Evolutionary conservation across 1,140 invertebrate species (phyloP).

Genomic region (Lepidostoma basale): DNA sequence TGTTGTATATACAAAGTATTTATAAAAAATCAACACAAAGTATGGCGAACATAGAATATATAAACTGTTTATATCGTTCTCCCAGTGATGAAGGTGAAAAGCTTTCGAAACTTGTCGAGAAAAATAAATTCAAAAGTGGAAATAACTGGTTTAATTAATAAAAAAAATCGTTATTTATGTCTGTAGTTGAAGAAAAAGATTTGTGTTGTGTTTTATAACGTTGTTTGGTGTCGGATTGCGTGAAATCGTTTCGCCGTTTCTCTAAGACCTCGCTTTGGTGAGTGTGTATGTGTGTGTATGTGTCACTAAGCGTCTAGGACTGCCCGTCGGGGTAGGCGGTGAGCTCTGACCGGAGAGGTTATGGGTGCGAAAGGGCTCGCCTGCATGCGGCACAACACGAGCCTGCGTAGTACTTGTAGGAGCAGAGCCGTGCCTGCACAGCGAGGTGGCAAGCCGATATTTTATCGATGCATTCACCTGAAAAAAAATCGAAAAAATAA

Average conservation of each 20-base stretch:
- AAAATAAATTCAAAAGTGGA: background rate
- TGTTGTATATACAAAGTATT: no score
- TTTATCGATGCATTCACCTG: conserved; percentile 70
- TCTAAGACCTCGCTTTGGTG: conserved; percentile 5
- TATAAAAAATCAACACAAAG: no score
- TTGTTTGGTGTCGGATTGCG: background rate
- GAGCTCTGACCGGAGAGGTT: background rate
- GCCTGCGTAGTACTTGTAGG: conserved; percentile 78
- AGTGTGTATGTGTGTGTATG: background rate
- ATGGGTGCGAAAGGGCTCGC: conserved; percentile 33
- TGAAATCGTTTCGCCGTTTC: background rate
- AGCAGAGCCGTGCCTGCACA: conserved; percentile 78
- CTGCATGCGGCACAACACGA: conserved; percentile 78
- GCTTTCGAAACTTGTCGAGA: background rate
- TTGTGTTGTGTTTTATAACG: background rate
- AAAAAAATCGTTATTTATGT: background rate
- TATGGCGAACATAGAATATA: no score
- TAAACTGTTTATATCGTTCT: no score
- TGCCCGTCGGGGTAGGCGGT: background rate
- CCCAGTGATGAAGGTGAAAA: background rate
- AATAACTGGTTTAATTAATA: background rate
- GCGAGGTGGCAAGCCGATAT: conserved; percentile 77
- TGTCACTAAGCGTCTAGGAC: background rate
- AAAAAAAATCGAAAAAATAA: background rate
- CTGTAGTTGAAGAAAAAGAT: background rate